Evolutionary conservation across 1,140 invertebrate species (phyloP), one percentile per base, ranked within the genome.

Genomic region (Archivesica marissinica): DNA sequence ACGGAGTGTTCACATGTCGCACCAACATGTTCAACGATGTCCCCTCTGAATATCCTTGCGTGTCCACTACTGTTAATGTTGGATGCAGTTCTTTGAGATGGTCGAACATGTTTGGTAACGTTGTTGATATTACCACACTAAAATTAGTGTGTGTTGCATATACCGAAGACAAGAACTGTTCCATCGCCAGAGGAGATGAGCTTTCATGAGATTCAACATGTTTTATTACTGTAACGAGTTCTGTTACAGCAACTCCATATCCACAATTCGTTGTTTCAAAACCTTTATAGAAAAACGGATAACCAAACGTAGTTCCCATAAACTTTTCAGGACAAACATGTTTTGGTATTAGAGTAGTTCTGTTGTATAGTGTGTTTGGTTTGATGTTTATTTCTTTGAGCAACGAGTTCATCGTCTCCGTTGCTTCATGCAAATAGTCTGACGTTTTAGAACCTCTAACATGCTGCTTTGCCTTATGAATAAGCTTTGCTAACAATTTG

Each of bases 1-100:
- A 93, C 17, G 90, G 88, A 0, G 92, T 93, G 33, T 52, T 82
- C 1, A 89, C 90, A 13, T 64, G 7, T 20, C 35, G 50, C 1
- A 89, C 30, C 0, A 91, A 33, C 0, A 52, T 56, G 61, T 93
- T 92, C 87, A 88, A 91, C 28, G 83, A 70, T 30, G 39, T 30
- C 0, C 92, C 87, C 7, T 66, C 56, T 6, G 59, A 54, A 25
- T 35, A 0, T 25, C 15, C 17, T 15, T 33, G 33, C 0, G 30
- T 1, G 30, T 64, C 30, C 15, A 64, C 13, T 1, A 35, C 59
- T 35, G 59, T 25, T 7, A 64, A 35, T 7, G 4, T 13, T 64
- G 59, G 59, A 35, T 64, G 38, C n/a, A 35, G 2, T 15, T 1
- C n/a, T 64, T 64, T 64, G 30, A 64, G 6, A 64, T 64, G 11